Conservation (phyloP, 2,113 vertebrate species). For the Halcyon senegalensis region DNA sequence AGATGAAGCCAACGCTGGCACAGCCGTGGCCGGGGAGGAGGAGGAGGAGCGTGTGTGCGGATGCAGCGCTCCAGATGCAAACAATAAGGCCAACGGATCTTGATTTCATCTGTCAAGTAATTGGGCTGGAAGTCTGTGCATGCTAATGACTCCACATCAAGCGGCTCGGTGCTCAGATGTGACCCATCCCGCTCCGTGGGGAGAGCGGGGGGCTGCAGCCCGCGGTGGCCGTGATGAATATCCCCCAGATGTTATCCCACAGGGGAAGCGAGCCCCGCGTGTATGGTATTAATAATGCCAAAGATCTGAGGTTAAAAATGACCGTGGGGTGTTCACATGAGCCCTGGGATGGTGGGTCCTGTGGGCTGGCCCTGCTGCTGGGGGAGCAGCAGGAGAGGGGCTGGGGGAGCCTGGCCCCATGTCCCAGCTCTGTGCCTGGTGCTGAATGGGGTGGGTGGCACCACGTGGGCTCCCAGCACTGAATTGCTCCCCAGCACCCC, state of each 20-base stretch:
- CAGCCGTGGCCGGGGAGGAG: not conserved
- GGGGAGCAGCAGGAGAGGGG: not conserved
- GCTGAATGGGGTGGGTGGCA: not conserved
- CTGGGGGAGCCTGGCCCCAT: no score
- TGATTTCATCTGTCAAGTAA: constrained; percentile 57
- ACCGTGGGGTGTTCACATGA: not conserved
- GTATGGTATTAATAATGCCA: constrained; percentile 2
- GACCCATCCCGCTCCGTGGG: constrained; percentile 22
- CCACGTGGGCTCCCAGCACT: fast-evolving
- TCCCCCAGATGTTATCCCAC: constrained; percentile 66
- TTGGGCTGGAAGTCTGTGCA: constrained; percentile 47
- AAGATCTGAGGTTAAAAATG: constrained; percentile 47
- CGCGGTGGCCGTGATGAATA: constrained; percentile 36
- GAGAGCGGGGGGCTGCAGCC: constrained; percentile 10
- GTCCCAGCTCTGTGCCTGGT: not conserved
- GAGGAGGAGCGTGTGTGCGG: not conserved
- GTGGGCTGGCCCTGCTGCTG: not conserved
- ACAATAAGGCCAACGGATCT: constrained; percentile 19
- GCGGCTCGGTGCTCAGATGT: constrained; percentile 20
- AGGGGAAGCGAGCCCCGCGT: not conserved
- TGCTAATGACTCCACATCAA: constrained; percentile 71
- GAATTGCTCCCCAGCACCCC: not conserved
- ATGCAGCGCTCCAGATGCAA: constrained; percentile 34
- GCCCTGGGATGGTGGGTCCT: not conserved
- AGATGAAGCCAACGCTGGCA: not conserved